Evolutionary conservation across 2,113 vertebrate species (phyloP), one percentile per base, ranked within the genome.

Genomic region (Anolis sagrei): DNA sequence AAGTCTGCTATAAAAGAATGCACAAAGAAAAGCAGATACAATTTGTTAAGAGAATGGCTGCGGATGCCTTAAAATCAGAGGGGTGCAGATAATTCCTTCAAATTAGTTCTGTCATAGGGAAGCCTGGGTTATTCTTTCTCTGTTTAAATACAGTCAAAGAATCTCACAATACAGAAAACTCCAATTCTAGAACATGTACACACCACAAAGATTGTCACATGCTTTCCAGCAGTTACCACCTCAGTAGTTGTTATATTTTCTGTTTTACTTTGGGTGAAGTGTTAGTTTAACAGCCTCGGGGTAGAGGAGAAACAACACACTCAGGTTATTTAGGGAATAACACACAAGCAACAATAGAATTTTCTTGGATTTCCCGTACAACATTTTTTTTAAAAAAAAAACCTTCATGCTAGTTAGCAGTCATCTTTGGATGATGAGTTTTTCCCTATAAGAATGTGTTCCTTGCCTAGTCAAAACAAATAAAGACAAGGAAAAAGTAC

Each of bases 391-490:
- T n/a, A n/a, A n/a, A 2, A 78, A 5, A 73, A 54, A 92, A 91
- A 36, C 7, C 89, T 88, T 80, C 36, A 84, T 14, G 86, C 72
- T 14, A 0, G 58, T 69, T 87, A 85, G 66, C 7, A 74, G 11
- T 6, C 81, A 84, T 7, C n/a, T 11, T 32, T 48, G 7, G 51
- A 10, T 1, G 0, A 39, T 36, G 18, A 69, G 2, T 79, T 92
- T n/a, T 86, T 90, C 89, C 81, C 70, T 76, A 21, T 6, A 74
- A 74, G 69, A 84, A 68, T 0, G 5, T 51, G 78, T 85, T 90
- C 79, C 77, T 68, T 70, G 7, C 29, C 64, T 58, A 87, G 72
- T 58, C 76, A 93, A 86, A 93, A 58, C 5, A 77, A 69, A 10
- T 78, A 75, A 27, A 51, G 13, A 81, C 86, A 74, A 79, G 19